Evolutionary conservation across 2,113 vertebrate species (phyloP).

Genomic region (Lophotis ruficrista): DNA sequence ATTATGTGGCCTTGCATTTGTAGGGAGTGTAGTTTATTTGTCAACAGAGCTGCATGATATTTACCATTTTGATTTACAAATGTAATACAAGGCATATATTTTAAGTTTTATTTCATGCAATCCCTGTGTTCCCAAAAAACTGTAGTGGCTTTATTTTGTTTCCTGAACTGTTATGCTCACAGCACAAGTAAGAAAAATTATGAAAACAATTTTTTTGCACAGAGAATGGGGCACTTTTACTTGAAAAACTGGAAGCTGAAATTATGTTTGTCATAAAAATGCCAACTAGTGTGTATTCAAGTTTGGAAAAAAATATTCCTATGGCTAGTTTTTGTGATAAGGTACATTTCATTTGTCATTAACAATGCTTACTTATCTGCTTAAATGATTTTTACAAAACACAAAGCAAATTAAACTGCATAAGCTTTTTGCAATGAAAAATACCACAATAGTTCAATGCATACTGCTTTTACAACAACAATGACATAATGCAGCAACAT

Average conservation of each 20-base stretch:
- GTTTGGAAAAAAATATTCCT: neutral
- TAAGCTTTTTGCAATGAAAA: neutral
- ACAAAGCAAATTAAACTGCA: neutral
- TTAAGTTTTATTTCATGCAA: neutral
- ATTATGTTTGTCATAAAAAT: neutral
- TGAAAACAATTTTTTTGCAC: neutral
- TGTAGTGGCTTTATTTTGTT: neutral
- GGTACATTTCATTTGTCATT: neutral
- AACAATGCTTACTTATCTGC: neutral
- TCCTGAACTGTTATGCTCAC: neutral
- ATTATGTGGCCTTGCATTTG: neutral
- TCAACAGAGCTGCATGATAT: neutral
- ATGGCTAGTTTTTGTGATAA: neutral
- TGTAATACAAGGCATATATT: neutral
- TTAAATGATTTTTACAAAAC: neutral
- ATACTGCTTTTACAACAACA: neutral
- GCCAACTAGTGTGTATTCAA: neutral
- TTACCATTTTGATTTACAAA: neutral
- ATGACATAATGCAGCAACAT: neutral
- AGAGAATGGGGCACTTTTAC: neutral
- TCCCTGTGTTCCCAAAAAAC: neutral
- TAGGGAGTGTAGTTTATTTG: neutral
- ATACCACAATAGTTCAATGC: neutral
- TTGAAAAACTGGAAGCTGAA: neutral
- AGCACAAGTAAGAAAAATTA: neutral